phyloP scores from a whole-genome alignment of 2,797 vertebrate species.

The Lophius americanus region DNA sequence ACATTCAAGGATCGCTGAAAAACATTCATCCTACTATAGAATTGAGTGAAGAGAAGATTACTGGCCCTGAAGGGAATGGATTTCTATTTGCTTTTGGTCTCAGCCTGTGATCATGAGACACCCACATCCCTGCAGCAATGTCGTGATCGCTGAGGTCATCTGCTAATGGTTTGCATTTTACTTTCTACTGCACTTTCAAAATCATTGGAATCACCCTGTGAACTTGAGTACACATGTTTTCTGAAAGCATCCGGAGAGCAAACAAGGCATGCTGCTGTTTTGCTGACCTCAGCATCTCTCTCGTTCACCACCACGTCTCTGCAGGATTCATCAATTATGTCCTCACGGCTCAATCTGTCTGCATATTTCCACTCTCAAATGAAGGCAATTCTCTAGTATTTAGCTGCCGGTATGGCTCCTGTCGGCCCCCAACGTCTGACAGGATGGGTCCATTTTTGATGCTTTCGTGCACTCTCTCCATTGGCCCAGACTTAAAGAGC shows the following conservation, averaged over 20 bases:
- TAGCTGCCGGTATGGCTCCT: conserved; percentile 60
- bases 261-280: conserved; percentile 14
- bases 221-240: conserved; percentile 37
- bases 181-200: conserved; percentile 55
- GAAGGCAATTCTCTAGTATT: conserved; percentile 69
- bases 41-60: conserved; percentile 55
- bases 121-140: conserved; percentile 54
- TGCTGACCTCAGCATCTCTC: conserved; percentile 11
- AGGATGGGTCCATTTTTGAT: conserved; percentile 54
- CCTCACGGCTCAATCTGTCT: conserved; percentile 28
- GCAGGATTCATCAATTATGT: conserved; percentile 56
- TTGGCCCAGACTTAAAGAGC: conserved; percentile 40
- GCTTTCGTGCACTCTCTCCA: conserved; percentile 70
- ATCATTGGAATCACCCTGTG: conserved; percentile 48
- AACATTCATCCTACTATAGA: conserved; percentile 37
- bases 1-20: conserved; percentile 48
- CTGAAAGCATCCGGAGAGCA: conserved; percentile 47
- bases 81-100: conserved; percentile 66
- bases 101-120: conserved; percentile 57
- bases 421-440: conserved; percentile 56
- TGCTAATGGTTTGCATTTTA: conserved; percentile 52
- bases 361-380: conserved; percentile 56
- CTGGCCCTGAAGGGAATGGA: conserved; percentile 56
- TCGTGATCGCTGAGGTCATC: conserved; percentile 53
- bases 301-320: conserved; percentile 9